Evolutionary conservation across 2,113 vertebrate species (phyloP), one percentile per base, ranked within the genome.

Genomic region (Copsychus sechellarum): DNA sequence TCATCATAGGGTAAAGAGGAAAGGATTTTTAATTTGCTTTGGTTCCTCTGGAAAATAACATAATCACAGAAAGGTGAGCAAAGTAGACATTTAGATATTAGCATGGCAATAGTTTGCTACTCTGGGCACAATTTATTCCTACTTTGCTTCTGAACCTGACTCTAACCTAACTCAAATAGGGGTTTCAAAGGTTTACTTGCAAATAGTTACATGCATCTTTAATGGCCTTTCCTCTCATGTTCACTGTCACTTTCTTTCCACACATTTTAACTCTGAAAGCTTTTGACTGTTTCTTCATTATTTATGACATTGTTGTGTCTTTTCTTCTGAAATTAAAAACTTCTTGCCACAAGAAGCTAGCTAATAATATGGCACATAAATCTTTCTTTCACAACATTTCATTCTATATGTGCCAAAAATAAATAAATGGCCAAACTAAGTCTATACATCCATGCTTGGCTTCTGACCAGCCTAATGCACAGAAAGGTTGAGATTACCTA

Each of bases 311-410:
- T 96, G 92, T 96, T 97, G 90, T 95, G 86, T 95, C 94, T 96
- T 96, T 96, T 96, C 95, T 93, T 92, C 81, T 96, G 95, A 97
- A 97, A 96, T 97, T 96, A 96, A 96, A 94, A 95, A 96, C 79
- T 94, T 93, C 93, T 95, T 92, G 85, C 90, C 71, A 84, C 93
- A 94, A 94, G 93, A 94, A 95, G 72, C 93, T 93, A 90, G 83
- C 83, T 96, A 96, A 97, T 93, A 81, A 95, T 82, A 94, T 36
- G 71, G 64, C 43, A 88, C 92, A 83, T 90, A 96, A 97, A 96
- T 97, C 72, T 83, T 90, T 84, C 91, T 95, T 71, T 71, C 66
- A 67, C 51, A 83, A 58, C 77, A 95, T 93, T 86, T 94, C 87
- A 69, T 62, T 95, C 65, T 90, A 21, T 62, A 48, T 90, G 50